Evolutionary conservation across 2,113 vertebrate species (phyloP).

Genomic region (Opisthocomus hoazin): DNA sequence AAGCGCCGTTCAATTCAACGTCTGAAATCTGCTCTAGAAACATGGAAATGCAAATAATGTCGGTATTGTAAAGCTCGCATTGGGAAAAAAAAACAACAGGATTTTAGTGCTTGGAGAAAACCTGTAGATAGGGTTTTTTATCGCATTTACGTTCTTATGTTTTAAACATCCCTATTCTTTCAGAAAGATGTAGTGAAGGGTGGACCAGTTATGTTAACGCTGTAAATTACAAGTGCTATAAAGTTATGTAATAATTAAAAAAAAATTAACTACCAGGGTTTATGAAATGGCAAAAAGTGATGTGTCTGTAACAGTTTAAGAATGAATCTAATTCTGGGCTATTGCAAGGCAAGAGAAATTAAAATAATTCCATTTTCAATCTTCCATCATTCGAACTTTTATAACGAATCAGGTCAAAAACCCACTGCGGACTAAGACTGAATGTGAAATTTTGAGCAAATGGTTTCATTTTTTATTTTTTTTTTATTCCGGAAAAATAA

Average conservation of each 20-base stretch:
- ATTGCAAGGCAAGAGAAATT: background rate
- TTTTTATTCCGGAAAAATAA: background rate
- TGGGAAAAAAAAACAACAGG: background rate
- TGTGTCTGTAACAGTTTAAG: background rate
- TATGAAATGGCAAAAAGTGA: background rate
- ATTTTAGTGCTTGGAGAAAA: background rate
- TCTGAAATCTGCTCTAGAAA: background rate
- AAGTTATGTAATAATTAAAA: background rate
- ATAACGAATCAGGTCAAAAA: background rate
- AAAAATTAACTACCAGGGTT: background rate
- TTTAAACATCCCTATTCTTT: background rate
- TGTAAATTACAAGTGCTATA: background rate
- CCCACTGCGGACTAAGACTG: background rate
- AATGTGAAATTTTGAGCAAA: background rate
- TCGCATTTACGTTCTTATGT: background rate
- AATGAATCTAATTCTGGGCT: background rate
- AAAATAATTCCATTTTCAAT: background rate
- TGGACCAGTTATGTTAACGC: background rate
- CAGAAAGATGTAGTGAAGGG: background rate
- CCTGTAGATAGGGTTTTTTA: background rate
- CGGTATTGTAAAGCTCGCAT: background rate
- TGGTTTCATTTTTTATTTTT: background rate
- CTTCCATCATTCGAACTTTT: background rate
- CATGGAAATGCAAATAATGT: background rate
- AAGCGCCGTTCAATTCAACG: background rate